phyloP scores from a whole-genome alignment of 2,888 invertebrate species.

The Rhagophthalmus giganteus region DNA sequence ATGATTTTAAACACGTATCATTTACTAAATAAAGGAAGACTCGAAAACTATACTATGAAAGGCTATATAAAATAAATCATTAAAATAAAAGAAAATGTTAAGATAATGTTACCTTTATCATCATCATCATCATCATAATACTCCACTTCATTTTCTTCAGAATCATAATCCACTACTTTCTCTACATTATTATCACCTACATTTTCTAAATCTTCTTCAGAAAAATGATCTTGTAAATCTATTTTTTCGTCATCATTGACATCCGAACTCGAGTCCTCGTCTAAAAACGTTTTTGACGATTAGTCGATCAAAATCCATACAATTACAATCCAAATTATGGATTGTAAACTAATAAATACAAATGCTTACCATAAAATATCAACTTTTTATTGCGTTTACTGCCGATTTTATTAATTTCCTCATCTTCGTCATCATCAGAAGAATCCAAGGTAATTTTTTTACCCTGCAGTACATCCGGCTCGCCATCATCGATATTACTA shows the following conservation, averaged over 20 bases:
- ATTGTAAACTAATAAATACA: neutral
- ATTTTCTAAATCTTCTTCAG: constrained; percentile 50
- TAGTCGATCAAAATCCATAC: neutral
- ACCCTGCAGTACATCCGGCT: constrained; percentile 12
- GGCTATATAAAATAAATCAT: too few relatives aligned
- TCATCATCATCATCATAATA: constrained; percentile 13
- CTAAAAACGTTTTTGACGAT: too few relatives aligned
- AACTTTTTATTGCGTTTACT: constrained; percentile 50
- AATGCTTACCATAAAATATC: constrained; percentile 55
- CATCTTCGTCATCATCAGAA: constrained; percentile 48
- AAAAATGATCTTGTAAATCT: constrained; percentile 39
- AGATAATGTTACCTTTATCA: constrained; percentile 8
- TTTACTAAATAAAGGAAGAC: too few relatives aligned
- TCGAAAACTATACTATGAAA: too few relatives aligned
- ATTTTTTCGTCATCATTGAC: neutral
- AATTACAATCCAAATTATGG: neutral
- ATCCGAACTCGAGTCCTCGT: too few relatives aligned
- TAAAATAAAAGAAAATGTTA: too few relatives aligned
- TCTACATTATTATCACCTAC: constrained; percentile 45
- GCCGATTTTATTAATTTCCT: constrained; percentile 22
- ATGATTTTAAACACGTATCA: too few relatives aligned
- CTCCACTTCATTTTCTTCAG: constrained; percentile 78
- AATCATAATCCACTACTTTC: constrained; percentile 71
- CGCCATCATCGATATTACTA: constrained; percentile 10
- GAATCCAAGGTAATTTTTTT: constrained; percentile 38